Evolutionary conservation across 2,797 vertebrate species (phyloP).

Genomic region (Falco concolor): DNA sequence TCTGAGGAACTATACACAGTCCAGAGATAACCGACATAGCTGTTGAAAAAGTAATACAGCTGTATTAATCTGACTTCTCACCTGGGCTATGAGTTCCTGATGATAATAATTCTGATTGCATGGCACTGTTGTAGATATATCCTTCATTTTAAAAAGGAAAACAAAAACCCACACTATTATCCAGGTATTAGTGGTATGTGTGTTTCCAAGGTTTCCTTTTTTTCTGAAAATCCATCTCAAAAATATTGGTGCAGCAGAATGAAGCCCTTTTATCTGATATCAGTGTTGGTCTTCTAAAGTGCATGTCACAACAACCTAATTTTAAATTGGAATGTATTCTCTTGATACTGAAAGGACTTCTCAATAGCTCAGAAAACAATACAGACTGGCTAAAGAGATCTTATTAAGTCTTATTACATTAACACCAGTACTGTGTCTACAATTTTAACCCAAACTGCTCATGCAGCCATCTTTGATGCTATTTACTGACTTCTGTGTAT

Average conservation of each 20-base stretch:
- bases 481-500: neutral
- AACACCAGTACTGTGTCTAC: neutral
- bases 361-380: neutral
- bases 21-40: neutral
- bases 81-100: neutral
- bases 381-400: neutral
- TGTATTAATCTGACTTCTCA: neutral
- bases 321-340: neutral
- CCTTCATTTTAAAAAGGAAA: neutral
- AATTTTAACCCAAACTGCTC: neutral
- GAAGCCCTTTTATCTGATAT: neutral
- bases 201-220: neutral
- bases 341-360: neutral
- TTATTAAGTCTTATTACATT: neutral
- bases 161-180: neutral
- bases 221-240: neutral
- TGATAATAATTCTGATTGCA: neutral
- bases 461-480: conserved; percentile 26
- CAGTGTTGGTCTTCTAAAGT: neutral
- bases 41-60: neutral
- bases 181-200: neutral
- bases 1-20: neutral
- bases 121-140: neutral
- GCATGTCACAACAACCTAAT: neutral
- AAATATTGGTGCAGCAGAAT: neutral